Evolutionary conservation across 2,888 invertebrate genomes (phyloP), one percentile per base, ranked within the genome.

Genomic region (Ichneumon xanthorius): DNA sequence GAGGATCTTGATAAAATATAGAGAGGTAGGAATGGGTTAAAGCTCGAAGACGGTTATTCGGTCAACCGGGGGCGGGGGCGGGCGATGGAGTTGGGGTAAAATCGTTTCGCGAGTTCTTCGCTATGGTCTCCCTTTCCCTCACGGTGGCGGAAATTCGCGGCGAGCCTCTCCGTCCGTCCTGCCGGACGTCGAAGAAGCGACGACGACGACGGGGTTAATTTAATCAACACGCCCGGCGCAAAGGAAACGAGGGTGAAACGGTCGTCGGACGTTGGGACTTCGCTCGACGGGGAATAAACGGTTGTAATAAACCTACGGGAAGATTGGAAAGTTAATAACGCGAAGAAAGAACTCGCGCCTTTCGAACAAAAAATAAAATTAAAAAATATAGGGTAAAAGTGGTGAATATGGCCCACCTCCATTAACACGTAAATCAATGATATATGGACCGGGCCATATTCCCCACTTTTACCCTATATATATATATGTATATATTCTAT

Each of bases 151-250:
- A 85, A 85, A 81, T 85, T 81, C 73, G 65, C 48, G 45, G 65
- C 63, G 53, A 78, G 72, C 45, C 72, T 76, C 45, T 55, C 68
- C 76, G 72, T 80, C 77, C 72, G 61, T 61, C 75, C 30, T 40
- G 53, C 83, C 75, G 84, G 84, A 84, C 68, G 76, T 71, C 73
- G 71, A 63, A 55, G 48, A 55, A 37, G 16, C 45, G 45, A 45
- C 58, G 78, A 33, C 65, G 48, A 45, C 58, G 81, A 53, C 53
- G 78, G 61, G 73, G 81, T 81, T 85, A 81, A 85, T 81, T 85
- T 81, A 85, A 85, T 85, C 81, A 85, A 81, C 65, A 53, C 78
- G 73, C 83, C 67, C 50, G 70, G 81, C 48, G 73, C 70, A 63
- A 70, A 79, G 78, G 81, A 81, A 85, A 85, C 70, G 81, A 68